Conservation (phyloP, 2,113 vertebrate genomes). For the Bos indicus region DNA sequence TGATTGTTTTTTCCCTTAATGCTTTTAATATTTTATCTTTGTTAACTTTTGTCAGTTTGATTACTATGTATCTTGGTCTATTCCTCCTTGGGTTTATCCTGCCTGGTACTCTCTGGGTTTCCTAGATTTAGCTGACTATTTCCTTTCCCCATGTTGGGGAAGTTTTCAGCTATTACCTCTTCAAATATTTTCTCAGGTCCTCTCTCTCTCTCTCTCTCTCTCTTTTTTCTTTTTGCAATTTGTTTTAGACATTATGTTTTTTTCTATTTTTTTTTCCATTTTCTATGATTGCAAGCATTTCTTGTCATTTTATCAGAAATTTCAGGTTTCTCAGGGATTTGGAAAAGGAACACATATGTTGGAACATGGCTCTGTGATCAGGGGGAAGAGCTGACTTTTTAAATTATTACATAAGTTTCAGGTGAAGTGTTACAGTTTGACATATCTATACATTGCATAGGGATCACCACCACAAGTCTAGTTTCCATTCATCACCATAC, state of each 20-base stretch:
- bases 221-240: background rate
- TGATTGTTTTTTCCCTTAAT: background rate
- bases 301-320: background rate
- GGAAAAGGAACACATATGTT: background rate
- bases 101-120: background rate
- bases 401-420: background rate
- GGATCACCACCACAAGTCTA: background rate
- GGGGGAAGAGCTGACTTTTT: background rate
- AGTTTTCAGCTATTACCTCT: background rate
- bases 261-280: fast-evolving
- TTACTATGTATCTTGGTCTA: background rate
- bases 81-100: background rate
- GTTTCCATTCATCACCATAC: background rate
- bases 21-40: background rate
- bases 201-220: background rate
- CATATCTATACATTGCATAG: background rate
- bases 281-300: background rate
- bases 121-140: background rate
- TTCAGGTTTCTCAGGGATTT: background rate
- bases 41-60: background rate
- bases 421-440: background rate
- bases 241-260: background rate
- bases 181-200: background rate
- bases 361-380: background rate
- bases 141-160: background rate